Evolutionary conservation across 2,797 vertebrate species (phyloP), one percentile per base, ranked within the genome.

Genomic region (Falco cherrug): DNA sequence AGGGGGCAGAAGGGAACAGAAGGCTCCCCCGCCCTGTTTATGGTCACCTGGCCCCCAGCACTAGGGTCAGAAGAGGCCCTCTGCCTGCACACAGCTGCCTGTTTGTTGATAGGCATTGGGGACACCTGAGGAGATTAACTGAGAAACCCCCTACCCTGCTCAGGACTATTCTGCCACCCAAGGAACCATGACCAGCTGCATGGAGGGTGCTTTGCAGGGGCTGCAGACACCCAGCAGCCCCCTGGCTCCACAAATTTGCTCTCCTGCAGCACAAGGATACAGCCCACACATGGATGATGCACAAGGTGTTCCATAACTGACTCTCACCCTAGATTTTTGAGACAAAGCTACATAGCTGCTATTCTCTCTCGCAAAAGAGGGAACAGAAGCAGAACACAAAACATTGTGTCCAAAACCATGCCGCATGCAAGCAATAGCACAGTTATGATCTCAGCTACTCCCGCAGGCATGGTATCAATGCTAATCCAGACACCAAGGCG

Each of bases 91-190:
- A 13, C 50, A 89, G 67, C 35, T 67, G 25, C 20, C 28, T 50
- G 5, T 14, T 77, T 13, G 37, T 67, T 5, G 0, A 43, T 7
- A 22, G 28, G 35, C 33, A 60, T 41, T 2, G 3, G 6, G 31
- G 17, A 47, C 17, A 19, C 7, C 0, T 0, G 1, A 3, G 2
- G 5, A 17, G 11, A 54, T 63, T n/a, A 45, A 31, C 1, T 39
- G 31, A 67, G 59, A 82, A 45, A 6, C 5, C 9, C 10, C 16
- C 51, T 37, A 10, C 3, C 9, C 51, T 54, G 22, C 31, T 63
- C 16, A 29, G 20, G 22, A 73, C 26, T 51, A 37, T 88, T 85
- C 35, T 83, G 41, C 39, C 31, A 19, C 14, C 7, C 16, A 48
- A 70, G n/a, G 22, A 13, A 65, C 18, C 4, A 1, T 53, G 31